Conservation (phyloP, 2,113 vertebrate species). For the Lagenorhynchus albirostris region DNA sequence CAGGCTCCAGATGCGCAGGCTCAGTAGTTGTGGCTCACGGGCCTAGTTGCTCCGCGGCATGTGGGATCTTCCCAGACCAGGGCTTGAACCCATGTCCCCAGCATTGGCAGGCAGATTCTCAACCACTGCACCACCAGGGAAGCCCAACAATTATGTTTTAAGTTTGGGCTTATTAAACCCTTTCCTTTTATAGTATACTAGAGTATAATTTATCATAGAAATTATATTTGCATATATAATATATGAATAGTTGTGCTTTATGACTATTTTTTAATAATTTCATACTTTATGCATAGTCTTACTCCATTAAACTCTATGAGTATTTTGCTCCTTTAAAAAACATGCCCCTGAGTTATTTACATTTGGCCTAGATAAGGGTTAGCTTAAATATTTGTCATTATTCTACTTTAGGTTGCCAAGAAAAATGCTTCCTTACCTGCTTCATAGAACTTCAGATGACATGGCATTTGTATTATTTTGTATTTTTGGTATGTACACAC, state of each 20-base stretch:
- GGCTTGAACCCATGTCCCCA: no score
- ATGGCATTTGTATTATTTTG: neutral
- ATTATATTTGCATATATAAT: neutral
- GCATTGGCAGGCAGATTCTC: no score
- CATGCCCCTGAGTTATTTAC: neutral
- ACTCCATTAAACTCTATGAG: neutral
- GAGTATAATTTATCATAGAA: neutral
- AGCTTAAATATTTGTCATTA: conserved; percentile 8
- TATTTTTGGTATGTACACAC: neutral
- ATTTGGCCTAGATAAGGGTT: neutral
- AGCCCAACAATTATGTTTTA: neutral
- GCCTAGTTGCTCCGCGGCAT: no score
- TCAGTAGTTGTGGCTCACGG: no score
- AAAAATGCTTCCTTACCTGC: neutral
- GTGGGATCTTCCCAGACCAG: no score
- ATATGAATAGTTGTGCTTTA: neutral
- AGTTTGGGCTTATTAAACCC: neutral
- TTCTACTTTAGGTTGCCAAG: neutral
- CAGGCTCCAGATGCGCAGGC: no score
- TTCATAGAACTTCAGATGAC: neutral
- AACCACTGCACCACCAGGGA: no score
- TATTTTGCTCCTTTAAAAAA: neutral
- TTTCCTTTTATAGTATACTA: neutral
- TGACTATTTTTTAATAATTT: neutral
- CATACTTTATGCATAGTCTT: neutral